Conservation (phyloP, 2,888 invertebrate genomes). For the Sinelater perroti region DNA sequence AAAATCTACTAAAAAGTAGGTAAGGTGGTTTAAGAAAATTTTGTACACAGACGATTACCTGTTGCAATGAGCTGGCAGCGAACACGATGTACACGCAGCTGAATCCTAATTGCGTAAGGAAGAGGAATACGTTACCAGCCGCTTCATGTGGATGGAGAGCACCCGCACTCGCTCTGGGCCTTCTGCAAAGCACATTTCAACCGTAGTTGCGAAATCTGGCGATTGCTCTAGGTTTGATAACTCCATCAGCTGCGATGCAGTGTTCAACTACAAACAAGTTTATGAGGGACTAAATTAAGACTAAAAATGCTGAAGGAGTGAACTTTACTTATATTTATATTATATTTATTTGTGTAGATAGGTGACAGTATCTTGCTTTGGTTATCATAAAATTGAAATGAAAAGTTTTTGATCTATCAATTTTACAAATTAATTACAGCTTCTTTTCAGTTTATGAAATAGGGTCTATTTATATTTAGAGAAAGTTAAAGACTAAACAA, state of each 20-base stretch:
- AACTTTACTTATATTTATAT: no score
- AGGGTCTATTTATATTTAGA: no score
- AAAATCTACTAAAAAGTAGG: conserved; percentile 46
- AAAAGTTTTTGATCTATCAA: no score
- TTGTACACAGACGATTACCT: conserved; percentile 64
- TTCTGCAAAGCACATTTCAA: conserved; percentile 79
- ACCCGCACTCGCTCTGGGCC: conserved; percentile 73
- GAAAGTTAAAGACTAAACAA: no score
- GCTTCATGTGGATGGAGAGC: no score
- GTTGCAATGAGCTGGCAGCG: conserved; percentile 84
- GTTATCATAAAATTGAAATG: no score
- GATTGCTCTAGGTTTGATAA: conserved; percentile 66
- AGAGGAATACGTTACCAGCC: conserved; percentile 85
- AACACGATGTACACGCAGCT: conserved; percentile 98
- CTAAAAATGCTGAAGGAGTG: no score
- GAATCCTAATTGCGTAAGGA: conserved; percentile 95
- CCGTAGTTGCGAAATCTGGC: conserved; percentile 83
- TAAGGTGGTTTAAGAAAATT: not conserved
- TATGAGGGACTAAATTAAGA: conserved; percentile 50
- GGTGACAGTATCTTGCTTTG: no score
- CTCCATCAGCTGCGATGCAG: conserved; percentile 73
- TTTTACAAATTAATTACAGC: no score
- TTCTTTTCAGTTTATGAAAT: no score
- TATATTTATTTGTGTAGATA: no score
- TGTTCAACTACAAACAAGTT: conserved; percentile 66